These are phyloP conservation scores for Argyresthia goedartella DNA, from an alignment of 2,888 invertebrate genomes.

Conservation along the genomic window DNA sequence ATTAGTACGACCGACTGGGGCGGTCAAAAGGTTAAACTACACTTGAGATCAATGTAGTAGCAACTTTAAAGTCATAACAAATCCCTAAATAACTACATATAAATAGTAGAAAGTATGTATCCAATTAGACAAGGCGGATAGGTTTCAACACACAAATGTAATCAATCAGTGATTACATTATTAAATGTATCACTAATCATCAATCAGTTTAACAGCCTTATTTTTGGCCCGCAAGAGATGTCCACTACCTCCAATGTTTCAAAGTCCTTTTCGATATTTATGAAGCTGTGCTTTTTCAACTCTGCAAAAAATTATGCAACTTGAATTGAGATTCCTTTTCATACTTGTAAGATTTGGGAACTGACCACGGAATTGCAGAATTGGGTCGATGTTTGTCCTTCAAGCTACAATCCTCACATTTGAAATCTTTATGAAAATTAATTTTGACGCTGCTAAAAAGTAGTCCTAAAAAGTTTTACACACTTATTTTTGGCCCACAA, in stretches of 20 bases:
- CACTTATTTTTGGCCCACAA: too few relatives aligned
- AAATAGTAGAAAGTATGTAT: neutral
- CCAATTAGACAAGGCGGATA: neutral
- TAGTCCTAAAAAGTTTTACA: too few relatives aligned
- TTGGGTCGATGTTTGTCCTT: too few relatives aligned
- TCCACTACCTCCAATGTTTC: conserved; percentile 35
- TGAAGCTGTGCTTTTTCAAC: conserved; percentile 43
- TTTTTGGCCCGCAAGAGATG: conserved; percentile 30
- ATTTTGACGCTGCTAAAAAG: too few relatives aligned
- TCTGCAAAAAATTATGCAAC: conserved; percentile 30
- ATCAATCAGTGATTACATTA: neutral
- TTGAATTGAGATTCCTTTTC: too few relatives aligned
- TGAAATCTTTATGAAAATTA: too few relatives aligned
- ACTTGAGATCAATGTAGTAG: neutral
- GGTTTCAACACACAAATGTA: neutral
- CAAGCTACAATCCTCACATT: too few relatives aligned
- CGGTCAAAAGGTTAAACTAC: too few relatives aligned
- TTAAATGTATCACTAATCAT: too few relatives aligned
- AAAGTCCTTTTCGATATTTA: conserved; percentile 31
- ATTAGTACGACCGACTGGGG: too few relatives aligned
- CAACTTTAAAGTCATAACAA: neutral
- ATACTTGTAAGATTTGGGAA: too few relatives aligned
- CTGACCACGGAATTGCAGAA: too few relatives aligned
- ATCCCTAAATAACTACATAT: conserved; percentile 5
- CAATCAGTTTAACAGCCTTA: neutral